A percentile compares a stretch with the other conserved stretches of the same genome.
These are phyloP conservation scores for Scyliorhinus canicula DNA, from an alignment of 2,797 vertebrate genomes.

Conservation along the genomic window DNA sequence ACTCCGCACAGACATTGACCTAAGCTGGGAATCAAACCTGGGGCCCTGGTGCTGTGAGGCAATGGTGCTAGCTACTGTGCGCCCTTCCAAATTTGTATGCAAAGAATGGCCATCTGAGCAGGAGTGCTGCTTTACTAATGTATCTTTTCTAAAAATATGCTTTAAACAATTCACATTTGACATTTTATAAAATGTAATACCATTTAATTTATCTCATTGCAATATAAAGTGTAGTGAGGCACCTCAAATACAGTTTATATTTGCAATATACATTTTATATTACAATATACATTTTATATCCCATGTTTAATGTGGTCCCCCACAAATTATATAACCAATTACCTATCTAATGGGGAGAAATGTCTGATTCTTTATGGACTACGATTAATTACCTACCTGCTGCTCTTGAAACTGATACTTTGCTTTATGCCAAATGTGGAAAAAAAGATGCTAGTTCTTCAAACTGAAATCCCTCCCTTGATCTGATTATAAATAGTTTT, in stretches of 20 bases:
- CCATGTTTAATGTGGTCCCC: background rate
- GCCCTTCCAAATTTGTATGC: background rate
- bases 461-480: background rate
- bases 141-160: background rate
- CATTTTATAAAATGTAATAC: too few species aligned
- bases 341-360: too few species aligned
- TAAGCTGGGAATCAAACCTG: too few species aligned
- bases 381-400: background rate
- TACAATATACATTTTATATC: background rate
- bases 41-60: too few species aligned
- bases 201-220: too few species aligned
- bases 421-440: background rate
- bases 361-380: background rate
- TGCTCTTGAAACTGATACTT: background rate
- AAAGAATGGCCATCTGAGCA: background rate
- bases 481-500: background rate
- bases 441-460: background rate
- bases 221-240: too few species aligned
- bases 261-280: too few species aligned
- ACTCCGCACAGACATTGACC: too few species aligned
- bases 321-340: too few species aligned
- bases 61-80: too few species aligned
- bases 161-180: too few species aligned
- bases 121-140: background rate
- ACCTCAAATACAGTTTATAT: too few species aligned